Evolutionary conservation across 92 coral and sea anemone genomes (phyloP).

Genomic region (Chrysogorgia sp.): DNA sequence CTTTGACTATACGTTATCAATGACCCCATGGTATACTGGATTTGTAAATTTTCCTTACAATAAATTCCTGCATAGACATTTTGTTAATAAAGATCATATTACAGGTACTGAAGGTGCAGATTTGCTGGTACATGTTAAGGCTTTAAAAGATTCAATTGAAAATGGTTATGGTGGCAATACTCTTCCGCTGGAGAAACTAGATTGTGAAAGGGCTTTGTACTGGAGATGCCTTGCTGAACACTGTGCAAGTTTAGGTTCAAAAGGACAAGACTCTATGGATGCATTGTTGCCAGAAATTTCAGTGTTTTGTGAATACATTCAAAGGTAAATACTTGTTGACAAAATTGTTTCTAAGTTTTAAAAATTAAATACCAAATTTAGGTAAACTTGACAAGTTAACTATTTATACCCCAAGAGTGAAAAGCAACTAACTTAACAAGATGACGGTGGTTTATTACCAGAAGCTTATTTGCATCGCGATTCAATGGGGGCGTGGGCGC

Average conservation of each 20-base stretch:
- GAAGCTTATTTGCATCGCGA: too few species aligned
- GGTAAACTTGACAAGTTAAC: too few species aligned
- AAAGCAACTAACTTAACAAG: too few species aligned
- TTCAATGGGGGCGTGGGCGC: too few species aligned
- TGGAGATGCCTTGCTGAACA: conserved; percentile 93
- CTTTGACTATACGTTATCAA: too few species aligned
- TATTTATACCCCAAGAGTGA: too few species aligned
- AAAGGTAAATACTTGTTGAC: conserved; percentile 66
- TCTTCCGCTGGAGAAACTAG: conserved; percentile 65
- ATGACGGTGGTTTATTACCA: too few species aligned
- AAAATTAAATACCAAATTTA: too few species aligned
- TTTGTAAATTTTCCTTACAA: too few species aligned
- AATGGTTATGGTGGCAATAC: conserved; percentile 55
- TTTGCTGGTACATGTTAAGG: conserved; percentile 54
- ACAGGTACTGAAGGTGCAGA: conserved; percentile 43
- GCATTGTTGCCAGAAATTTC: conserved; percentile 84
- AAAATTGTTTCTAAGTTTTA: too few species aligned
- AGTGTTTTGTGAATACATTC: conserved; percentile 82
- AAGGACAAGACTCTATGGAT: conserved; percentile 83
- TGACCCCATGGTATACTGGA: too few species aligned
- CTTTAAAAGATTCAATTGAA: conserved; percentile 60
- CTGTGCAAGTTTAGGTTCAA: conserved; percentile 71
- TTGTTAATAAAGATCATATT: background rate
- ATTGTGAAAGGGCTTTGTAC: conserved; percentile 76
- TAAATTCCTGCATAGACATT: too few species aligned